phyloP scores from a whole-genome alignment of 2,113 vertebrate genomes.

The Vulpes ferrilata region DNA sequence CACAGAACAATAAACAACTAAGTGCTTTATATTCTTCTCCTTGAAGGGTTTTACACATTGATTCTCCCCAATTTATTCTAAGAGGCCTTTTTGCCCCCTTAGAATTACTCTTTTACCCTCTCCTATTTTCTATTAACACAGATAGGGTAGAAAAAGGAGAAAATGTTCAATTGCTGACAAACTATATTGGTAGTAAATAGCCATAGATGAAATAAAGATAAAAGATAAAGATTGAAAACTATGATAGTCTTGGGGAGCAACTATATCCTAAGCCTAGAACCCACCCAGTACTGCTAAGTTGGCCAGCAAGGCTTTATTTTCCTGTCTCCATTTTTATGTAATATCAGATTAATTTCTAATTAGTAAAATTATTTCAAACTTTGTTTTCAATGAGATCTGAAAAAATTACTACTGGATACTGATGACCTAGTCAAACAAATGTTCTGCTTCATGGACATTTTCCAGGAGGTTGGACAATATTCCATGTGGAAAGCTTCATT shows the following conservation, averaged over 20 bases:
- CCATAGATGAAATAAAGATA: not conserved
- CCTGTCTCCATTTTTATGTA: not conserved
- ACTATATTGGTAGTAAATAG: not conserved
- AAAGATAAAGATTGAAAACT: not conserved
- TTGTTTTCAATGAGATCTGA: not conserved
- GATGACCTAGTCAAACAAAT: not conserved
- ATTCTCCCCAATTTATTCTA: slow-evolving; percentile 59
- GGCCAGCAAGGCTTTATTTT: not conserved
- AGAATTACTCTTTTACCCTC: slow-evolving; percentile 15
- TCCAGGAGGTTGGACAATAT: not conserved
- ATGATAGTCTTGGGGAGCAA: not conserved
- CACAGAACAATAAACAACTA: slow-evolving; percentile 85
- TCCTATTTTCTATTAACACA: slow-evolving; percentile 51
- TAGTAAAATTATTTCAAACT: not conserved
- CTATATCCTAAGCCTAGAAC: not conserved
- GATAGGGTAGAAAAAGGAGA: not conserved
- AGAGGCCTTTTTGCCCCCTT: not conserved
- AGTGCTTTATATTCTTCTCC: slow-evolving; percentile 83
- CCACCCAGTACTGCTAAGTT: not conserved
- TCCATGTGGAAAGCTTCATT: not conserved
- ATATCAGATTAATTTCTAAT: not conserved
- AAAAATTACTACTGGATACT: not conserved
- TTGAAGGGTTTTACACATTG: slow-evolving; percentile 12
- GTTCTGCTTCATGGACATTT: not conserved
- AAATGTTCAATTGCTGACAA: not conserved